A percentile compares a stretch with the other conserved stretches of the same genome.
Conservation (phyloP, 2,113 vertebrate genomes). For the Cyphomyrus discorhynchus region DNA sequence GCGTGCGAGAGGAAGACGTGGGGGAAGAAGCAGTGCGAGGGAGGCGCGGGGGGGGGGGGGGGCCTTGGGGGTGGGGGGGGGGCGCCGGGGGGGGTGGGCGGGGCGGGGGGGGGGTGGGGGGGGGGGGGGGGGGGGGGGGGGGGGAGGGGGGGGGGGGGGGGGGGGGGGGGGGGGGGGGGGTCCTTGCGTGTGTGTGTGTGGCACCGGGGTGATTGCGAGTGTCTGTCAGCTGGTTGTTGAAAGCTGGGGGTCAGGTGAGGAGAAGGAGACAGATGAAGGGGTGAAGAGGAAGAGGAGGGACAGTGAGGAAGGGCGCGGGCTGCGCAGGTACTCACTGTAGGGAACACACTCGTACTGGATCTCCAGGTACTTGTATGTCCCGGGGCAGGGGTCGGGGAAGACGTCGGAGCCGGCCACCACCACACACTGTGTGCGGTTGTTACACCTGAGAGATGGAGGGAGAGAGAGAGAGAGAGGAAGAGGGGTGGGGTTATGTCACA, state of each 20-base stretch:
- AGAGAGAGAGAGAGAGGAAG: slow-evolving; percentile 13
- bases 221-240: slow-evolving; percentile 22
- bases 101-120: slow-evolving; percentile 22
- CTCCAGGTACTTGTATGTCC: slow-evolving; percentile 91
- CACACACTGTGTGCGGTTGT: slow-evolving; percentile 87
- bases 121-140: slow-evolving; percentile 25
- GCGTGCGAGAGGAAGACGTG: slow-evolving; percentile 34
- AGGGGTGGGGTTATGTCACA: slow-evolving; percentile 1
- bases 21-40: slow-evolving; percentile 32
- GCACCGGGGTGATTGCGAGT: neutral
- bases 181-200: slow-evolving; percentile 34
- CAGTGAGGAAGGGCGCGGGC: slow-evolving; percentile 25
- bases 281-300: slow-evolving; percentile 15
- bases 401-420: slow-evolving; percentile 82
- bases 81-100: no score
- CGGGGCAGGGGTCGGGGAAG: slow-evolving; percentile 84
- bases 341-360: slow-evolving; percentile 93
- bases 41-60: slow-evolving; percentile 26
- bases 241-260: slow-evolving; percentile 36
- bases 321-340: slow-evolving; percentile 78
- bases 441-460: slow-evolving; percentile 64
- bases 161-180: slow-evolving; percentile 24
- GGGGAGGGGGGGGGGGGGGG: slow-evolving; percentile 24
- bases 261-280: slow-evolving; percentile 25
- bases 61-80: slow-evolving; percentile 26